phyloP scores from a whole-genome alignment of 2,797 vertebrate genomes.

The Characodon lateralis region DNA sequence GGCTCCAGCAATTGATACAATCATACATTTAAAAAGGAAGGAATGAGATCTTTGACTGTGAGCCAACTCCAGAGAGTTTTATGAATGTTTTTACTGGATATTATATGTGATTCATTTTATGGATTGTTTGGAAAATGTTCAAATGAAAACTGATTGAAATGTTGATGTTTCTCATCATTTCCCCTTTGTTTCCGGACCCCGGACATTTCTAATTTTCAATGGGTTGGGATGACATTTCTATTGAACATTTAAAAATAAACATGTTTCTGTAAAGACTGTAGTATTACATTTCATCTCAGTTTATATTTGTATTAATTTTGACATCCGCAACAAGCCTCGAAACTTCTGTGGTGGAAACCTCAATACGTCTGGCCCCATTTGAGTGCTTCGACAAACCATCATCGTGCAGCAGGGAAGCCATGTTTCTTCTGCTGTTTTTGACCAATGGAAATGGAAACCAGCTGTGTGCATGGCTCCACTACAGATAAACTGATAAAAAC shows the following conservation, averaged over 20 bases:
- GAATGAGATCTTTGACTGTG: slow-evolving; percentile 10
- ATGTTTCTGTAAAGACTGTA: neutral
- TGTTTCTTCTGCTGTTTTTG: slow-evolving; percentile 26
- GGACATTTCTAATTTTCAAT: neutral
- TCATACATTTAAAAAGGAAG: slow-evolving; percentile 1
- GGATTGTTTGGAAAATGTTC: neutral
- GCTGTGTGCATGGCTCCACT: slow-evolving; percentile 40
- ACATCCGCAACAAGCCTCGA: neutral
- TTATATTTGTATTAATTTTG: neutral
- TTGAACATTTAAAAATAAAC: neutral
- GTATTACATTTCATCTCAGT: neutral
- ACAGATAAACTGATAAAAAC: slow-evolving; percentile 53
- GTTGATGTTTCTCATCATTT: neutral
- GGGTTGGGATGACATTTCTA: neutral
- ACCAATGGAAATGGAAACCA: slow-evolving; percentile 52
- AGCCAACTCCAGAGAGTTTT: slow-evolving; percentile 4
- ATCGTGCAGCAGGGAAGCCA: slow-evolving; percentile 10
- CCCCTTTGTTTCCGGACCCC: neutral
- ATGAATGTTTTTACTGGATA: neutral
- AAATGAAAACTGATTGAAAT: neutral
- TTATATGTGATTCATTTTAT: neutral
- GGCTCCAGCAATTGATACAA: slow-evolving; percentile 13
- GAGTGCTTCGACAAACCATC: slow-evolving; percentile 9
- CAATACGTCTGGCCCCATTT: neutral
- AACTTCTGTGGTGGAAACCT: neutral